Percentiles rank a stretch among this genome's conserved stretches.
Evolutionary conservation across 2,888 invertebrate species (phyloP).

Genomic region (Pachydiplax longipennis): DNA sequence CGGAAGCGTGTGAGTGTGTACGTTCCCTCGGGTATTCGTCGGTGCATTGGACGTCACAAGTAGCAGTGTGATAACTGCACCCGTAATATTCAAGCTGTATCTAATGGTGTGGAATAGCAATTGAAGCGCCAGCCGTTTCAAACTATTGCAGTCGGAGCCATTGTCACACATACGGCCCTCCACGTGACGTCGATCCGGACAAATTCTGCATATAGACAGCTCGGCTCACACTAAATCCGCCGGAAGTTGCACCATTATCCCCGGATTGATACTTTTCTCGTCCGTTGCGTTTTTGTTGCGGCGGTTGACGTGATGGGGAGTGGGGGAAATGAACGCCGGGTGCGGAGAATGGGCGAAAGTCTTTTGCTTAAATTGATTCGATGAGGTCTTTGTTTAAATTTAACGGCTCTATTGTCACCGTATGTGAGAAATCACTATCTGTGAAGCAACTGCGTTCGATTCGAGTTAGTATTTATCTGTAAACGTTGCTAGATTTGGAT

Average conservation of each 20-base stretch:
- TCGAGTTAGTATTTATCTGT: no score
- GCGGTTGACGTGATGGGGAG: no score
- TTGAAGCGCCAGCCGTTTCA: background rate
- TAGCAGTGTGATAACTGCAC: background rate
- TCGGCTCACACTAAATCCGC: background rate
- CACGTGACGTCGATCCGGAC: background rate
- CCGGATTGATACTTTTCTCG: background rate
- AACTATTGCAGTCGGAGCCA: background rate
- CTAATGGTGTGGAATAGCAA: background rate
- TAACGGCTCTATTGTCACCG: no score
- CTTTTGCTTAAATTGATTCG: background rate
- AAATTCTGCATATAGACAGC: background rate
- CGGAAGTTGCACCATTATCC: background rate
- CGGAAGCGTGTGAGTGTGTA: background rate
- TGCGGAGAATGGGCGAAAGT: background rate
- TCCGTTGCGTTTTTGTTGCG: no score
- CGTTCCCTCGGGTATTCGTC: background rate
- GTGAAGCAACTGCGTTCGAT: no score
- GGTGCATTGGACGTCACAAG: background rate
- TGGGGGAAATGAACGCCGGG: no score
- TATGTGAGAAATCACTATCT: no score
- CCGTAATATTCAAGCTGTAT: background rate
- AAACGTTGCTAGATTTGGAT: no score
- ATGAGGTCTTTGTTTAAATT: background rate
- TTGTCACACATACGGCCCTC: background rate